Percentiles rank a stretch among this genome's conserved stretches.
Conservation (phyloP, 2,113 vertebrate genomes). For the Colistium nudipinnis region DNA sequence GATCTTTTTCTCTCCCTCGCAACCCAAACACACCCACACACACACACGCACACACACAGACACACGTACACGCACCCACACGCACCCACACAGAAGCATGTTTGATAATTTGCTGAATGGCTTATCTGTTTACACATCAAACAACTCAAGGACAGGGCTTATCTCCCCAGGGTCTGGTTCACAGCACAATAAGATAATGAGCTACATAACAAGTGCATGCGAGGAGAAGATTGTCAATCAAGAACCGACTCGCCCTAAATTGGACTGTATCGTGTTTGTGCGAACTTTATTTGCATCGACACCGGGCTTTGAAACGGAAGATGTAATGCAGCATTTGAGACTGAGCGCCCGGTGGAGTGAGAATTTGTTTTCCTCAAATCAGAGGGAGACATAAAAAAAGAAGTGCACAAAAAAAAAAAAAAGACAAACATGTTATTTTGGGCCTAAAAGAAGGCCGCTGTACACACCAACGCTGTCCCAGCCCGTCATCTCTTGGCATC, state of each 20-base stretch:
- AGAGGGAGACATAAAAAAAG: background rate
- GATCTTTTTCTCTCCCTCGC: too few relatives aligned
- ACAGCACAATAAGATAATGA: slow-evolving; percentile 64
- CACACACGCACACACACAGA: background rate
- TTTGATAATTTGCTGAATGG: slow-evolving; percentile 46
- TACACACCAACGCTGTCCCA: background rate
- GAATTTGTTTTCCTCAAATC: background rate
- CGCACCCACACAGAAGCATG: background rate
- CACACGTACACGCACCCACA: slow-evolving; percentile 3
- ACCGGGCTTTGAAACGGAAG: slow-evolving; percentile 65
- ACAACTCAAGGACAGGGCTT: slow-evolving; percentile 52
- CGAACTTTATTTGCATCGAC: slow-evolving; percentile 43
- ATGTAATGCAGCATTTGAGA: slow-evolving; percentile 20
- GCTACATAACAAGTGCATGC: slow-evolving; percentile 62
- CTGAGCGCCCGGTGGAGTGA: background rate
- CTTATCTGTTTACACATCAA: slow-evolving; percentile 70
- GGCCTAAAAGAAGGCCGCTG: background rate
- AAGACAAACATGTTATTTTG: background rate
- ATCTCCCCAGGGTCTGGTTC: slow-evolving; percentile 66
- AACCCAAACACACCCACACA: slow-evolving; percentile 2
- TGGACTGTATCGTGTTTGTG: slow-evolving; percentile 27
- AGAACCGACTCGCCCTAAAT: slow-evolving; percentile 49
- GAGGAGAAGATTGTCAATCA: slow-evolving; percentile 64
- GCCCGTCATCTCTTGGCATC: slow-evolving; percentile 1
- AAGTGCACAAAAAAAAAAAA: background rate